Evolutionary conservation across 2,797 vertebrate species (phyloP).

Genomic region (Ispidina picta): DNA sequence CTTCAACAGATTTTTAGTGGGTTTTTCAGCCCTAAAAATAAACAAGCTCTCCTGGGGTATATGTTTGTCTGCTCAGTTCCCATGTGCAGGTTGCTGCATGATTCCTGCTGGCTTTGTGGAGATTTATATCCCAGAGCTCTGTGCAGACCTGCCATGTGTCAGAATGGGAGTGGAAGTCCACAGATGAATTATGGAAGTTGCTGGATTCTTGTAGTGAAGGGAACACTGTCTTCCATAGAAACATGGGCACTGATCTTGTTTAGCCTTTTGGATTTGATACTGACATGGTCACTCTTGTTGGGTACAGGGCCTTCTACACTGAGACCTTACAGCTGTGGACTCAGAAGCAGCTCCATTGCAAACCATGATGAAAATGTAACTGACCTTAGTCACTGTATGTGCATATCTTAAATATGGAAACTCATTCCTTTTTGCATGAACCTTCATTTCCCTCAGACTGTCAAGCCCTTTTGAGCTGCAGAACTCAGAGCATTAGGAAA

Average conservation of each 20-base stretch:
- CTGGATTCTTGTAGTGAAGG: background rate
- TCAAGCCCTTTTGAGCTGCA: background rate
- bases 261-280: background rate
- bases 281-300: background rate
- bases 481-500: background rate
- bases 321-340: background rate
- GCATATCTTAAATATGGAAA: background rate
- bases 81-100: background rate
- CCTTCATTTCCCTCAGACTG: background rate
- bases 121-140: conserved; percentile 5
- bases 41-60: conserved; percentile 8
- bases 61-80: conserved; percentile 6
- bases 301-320: background rate
- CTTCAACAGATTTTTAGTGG: conserved; percentile 58
- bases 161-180: background rate
- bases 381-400: background rate
- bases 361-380: background rate
- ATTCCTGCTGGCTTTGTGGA: background rate
- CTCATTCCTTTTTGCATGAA: background rate
- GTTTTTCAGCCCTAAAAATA: conserved; percentile 51
- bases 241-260: background rate
- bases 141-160: background rate
- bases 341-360: background rate
- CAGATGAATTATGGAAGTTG: background rate
- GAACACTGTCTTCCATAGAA: background rate